phyloP scores from a whole-genome alignment of 2,113 vertebrate genomes.

The Cavia porcellus region DNA sequence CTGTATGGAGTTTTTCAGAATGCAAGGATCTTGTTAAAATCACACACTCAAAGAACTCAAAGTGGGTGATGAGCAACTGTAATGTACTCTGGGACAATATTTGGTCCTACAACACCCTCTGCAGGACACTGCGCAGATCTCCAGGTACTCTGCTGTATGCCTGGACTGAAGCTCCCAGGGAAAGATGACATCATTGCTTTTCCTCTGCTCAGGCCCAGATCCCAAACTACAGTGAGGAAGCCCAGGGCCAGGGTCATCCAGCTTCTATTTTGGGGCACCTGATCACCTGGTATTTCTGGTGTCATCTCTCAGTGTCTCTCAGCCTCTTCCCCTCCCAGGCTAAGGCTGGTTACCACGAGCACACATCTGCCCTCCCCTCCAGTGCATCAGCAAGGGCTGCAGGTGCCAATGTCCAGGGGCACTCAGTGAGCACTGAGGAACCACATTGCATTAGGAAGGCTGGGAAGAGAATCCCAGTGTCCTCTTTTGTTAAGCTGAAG shows the following conservation, averaged over 20 bases:
- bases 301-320: not conserved
- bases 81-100: not conserved
- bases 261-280: not conserved
- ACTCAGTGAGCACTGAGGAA: no score
- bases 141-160: not conserved
- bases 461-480: not conserved
- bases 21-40: not conserved
- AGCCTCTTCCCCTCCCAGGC: not conserved
- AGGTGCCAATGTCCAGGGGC: not conserved
- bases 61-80: slow-evolving; percentile 31
- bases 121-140: not conserved
- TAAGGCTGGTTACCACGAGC: not conserved
- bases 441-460: not conserved
- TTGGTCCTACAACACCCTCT: not conserved
- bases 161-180: not conserved
- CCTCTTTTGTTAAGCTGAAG: not conserved
- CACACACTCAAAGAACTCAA: not conserved
- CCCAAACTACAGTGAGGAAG: not conserved
- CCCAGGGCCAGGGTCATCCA: not conserved
- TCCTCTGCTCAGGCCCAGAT: not conserved
- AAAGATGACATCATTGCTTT: not conserved
- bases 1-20: not conserved
- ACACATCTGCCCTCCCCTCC: not conserved
- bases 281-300: not conserved
- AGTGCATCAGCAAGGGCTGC: not conserved